Evolutionary conservation across 2,113 vertebrate genomes (phyloP), one percentile per base, ranked within the genome.

Genomic region (Miniopterus natalensis): DNA sequence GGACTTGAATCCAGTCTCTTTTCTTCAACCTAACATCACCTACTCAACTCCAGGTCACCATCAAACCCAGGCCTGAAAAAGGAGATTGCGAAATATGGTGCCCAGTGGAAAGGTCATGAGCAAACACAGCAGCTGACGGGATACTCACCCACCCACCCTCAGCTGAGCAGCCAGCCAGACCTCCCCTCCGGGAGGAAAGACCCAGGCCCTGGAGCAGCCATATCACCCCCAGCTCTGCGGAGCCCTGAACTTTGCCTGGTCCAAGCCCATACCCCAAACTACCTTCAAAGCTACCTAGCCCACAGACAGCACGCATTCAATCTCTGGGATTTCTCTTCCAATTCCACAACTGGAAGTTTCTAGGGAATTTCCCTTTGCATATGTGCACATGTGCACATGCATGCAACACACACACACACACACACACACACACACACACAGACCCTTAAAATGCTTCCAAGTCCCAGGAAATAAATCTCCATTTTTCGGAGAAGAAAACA

Each of bases 231-330:
- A 20, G 8, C 57, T 13, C 36, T 17, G 0, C n/a, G 31, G 86
- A 78, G 31, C 65, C 59, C 42, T 36, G 87, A 75, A 49, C 23
- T 70, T 31, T 77, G 53, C n/a, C 6, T 4, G 17, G 25, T 36
- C 53, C 61, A 84, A 77, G 59, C 21, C 31, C 31, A 13, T 86
- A 47, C 47, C 70, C 84, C 42, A 59, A 55, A 17, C 73, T 40
- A 23, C 85, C 78, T 71, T 88, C 90, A 88, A 81, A 85, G 63
- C 63, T 86, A 87, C 95, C 95, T 96, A 95, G 96, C 73, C 55
- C 66, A 61, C 96, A 97, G 96, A 95, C 87, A 59, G 29, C 47
- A 53, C 23, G 68, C 53, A 21, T 92, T 93, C 59, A 55, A 77
- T 95, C 55, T 53, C 40, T 66, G 88, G 45, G 70, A 79, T 81